Conservation (phyloP, 2,797 vertebrate species). For the Micrastur ruficollis region DNA sequence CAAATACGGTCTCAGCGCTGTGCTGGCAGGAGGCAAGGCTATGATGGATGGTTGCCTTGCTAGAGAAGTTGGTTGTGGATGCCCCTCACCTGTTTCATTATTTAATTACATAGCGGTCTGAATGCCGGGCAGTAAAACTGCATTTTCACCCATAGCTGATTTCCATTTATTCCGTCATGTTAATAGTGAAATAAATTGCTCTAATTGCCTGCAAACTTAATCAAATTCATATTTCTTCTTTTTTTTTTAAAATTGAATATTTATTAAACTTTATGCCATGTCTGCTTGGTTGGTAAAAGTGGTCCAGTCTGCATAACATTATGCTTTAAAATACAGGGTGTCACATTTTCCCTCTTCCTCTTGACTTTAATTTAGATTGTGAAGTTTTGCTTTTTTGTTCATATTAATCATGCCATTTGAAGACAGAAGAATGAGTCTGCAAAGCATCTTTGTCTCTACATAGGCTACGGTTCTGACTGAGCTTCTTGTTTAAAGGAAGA, state of each 20-base stretch:
- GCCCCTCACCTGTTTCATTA: conserved; percentile 34
- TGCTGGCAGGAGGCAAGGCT: not conserved
- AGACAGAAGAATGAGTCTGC: not conserved
- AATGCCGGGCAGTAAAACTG: conserved; percentile 61
- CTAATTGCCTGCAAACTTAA: conserved; percentile 90
- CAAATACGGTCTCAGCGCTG: not conserved
- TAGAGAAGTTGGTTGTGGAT: not conserved
- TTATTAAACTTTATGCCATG: conserved; percentile 78
- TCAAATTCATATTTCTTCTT: conserved; percentile 83
- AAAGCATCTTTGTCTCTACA: not conserved
- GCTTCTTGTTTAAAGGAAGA: not conserved
- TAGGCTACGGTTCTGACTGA: not conserved
- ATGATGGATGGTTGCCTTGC: conserved; percentile 56
- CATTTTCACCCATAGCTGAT: conserved; percentile 72
- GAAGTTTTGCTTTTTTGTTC: conserved; percentile 26
- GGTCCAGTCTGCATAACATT: conserved; percentile 53
- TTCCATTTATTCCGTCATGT: conserved; percentile 83
- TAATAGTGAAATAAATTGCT: conserved; percentile 91
- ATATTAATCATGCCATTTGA: conserved; percentile 20
- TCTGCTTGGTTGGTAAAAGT: conserved; percentile 67
- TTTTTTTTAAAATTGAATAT: conserved; percentile 80
- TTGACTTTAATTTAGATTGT: conserved; percentile 47
- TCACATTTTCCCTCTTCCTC: conserved; percentile 19
- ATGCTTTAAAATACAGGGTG: conserved; percentile 21
- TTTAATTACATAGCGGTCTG: conserved; percentile 56